Conservation (phyloP, 2,888 invertebrate genomes). For the Trichopria drosophilae region DNA sequence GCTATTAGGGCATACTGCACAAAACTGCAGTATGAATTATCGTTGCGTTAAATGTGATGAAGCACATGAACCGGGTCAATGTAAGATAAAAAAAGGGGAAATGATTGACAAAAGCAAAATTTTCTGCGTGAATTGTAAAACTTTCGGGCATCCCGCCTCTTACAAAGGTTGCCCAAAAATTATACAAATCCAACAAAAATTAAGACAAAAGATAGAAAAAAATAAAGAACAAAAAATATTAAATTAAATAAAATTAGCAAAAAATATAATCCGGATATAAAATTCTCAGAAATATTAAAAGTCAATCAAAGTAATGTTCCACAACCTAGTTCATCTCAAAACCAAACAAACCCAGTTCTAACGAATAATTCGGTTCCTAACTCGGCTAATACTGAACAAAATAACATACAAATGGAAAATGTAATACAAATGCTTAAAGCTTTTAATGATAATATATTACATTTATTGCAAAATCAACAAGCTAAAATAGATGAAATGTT, state of each 20-base stretch:
- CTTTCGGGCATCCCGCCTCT: slow-evolving; percentile 1
- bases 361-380: no score
- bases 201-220: neutral
- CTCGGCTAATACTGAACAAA: neutral
- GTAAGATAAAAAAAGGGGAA: neutral
- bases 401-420: neutral
- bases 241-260: neutral
- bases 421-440: neutral
- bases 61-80: neutral
- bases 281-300: neutral
- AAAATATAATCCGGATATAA: neutral
- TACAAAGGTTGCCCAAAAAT: slow-evolving; percentile 5
- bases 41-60: slow-evolving; percentile 7
- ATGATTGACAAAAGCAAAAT: neutral
- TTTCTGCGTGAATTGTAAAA: slow-evolving; percentile 1
- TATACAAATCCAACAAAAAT: slow-evolving; percentile 1
- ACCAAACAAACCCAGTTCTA: no score
- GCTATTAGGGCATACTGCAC: neutral
- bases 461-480: neutral
- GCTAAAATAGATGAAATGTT: neutral
- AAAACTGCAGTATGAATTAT: slow-evolving; percentile 1
- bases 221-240: neutral
- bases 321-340: no score
- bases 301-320: neutral
- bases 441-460: neutral